Base-by-base conservation (phyloP, 2,113 vertebrate genomes). In the Peucedramus taeniatus region DNA sequence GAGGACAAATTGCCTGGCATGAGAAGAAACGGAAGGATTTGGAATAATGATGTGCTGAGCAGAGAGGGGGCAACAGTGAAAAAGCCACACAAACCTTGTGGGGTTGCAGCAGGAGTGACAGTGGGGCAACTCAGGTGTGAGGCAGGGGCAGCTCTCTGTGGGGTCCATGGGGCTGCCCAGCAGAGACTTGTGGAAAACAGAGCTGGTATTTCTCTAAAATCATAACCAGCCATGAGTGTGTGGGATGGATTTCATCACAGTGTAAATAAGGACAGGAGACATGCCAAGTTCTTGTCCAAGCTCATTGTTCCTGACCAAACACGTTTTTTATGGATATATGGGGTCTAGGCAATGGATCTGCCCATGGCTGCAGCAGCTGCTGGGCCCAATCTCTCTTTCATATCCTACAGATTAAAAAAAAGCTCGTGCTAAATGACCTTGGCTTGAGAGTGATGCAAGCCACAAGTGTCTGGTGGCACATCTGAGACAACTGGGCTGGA, bases 1-100 rank as follows among this genome's bases (percentile, higher is more conserved):
- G 59, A 96, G 56, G 77, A 95, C 54, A 93, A 94, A 96, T 30
- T 90, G 68, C 85, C 87, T 95, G 93, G 95, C 93, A 69, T 14
- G 37, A 96, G 69, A 56, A 68, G 64, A 89, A 75, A 45, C 17
- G 40, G 65, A 81, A 61, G 60, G 39, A 33, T 89, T 56, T 82
- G 72, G 39, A 37, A 33, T 57, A 50, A 47, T 21, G 35, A 65
- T 72, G 42, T 61, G 40, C 28, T 49, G 53, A 60, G 40, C 56
- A 79, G 66, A 57, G 78, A 65, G 22, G 26, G 14, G 77, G 63
- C 45, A 24, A 13, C 53, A 63, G 13, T 22, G 30, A 6, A 45
- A 74, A 21, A 72, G 53, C 35, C 22, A 35, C n/a, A 7, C 64
- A n/a, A 47, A 31, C 70, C 1, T 0, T 30, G 42, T 33, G 37